Evolutionary conservation across 2,797 vertebrate genomes (phyloP).

Genomic region (Hypotaenidia philippensis): DNA sequence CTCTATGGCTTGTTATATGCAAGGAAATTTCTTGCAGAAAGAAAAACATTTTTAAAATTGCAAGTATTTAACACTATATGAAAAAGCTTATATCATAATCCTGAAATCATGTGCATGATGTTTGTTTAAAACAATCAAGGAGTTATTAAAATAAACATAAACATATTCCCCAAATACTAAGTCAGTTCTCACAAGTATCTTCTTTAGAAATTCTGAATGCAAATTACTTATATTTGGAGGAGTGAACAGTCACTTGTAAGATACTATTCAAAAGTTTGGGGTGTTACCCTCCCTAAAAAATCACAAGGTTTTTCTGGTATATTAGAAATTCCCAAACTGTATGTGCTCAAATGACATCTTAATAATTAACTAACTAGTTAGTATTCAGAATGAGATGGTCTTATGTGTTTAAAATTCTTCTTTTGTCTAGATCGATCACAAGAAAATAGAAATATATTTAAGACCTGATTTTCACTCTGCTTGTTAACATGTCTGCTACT

Average conservation of each 20-base stretch:
- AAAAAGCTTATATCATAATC: not conserved
- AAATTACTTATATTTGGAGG: not conserved
- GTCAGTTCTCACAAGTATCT: not conserved
- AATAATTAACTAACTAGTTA: constrained; percentile 58
- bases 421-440: constrained; percentile 52
- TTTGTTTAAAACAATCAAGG: not conserved
- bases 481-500: not conserved
- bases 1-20: not conserved
- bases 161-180: not conserved
- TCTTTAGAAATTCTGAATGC: not conserved
- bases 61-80: not conserved
- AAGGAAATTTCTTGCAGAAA: not conserved
- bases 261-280: not conserved
- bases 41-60: not conserved
- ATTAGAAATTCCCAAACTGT: not conserved
- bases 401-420: constrained; percentile 47
- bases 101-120: not conserved
- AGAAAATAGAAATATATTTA: constrained; percentile 1
- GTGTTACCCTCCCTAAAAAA: not conserved
- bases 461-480: not conserved
- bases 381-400: constrained; percentile 40
- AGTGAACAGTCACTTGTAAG: not conserved
- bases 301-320: not conserved
- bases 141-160: not conserved
- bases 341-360: constrained; percentile 51